Conservation (phyloP, 2,888 invertebrate species). For the Pheosia gnoma region DNA sequence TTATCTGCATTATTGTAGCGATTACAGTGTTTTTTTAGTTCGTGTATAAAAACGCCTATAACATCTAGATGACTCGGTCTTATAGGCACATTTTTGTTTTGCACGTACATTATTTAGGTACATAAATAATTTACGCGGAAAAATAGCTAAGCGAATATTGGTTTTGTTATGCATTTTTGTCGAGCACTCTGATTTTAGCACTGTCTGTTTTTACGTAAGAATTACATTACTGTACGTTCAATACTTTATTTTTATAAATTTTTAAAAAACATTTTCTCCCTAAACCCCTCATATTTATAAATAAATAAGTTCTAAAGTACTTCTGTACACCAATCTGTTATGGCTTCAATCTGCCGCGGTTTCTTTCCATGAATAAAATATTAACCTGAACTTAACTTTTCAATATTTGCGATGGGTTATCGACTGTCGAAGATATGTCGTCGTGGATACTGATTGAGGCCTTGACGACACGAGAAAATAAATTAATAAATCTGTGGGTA, state of each 20-base stretch:
- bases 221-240: no score
- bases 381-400: conserved; percentile 26
- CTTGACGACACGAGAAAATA: conserved; percentile 11
- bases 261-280: background rate
- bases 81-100: no score
- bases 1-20: conserved; percentile 40
- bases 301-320: conserved; percentile 25
- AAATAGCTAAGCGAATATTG: no score
- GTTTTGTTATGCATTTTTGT: no score
- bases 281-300: conserved; percentile 7
- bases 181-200: no score
- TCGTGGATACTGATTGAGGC: conserved; percentile 1
- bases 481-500: background rate
- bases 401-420: conserved; percentile 27
- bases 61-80: no score
- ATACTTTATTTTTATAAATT: background rate
- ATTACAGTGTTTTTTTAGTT: conserved; percentile 22
- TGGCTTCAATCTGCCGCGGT: conserved; percentile 22
- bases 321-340: conserved; percentile 29
- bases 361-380: conserved; percentile 40
- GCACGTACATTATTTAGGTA: no score
- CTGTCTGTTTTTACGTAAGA: no score
- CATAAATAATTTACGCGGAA: no score
- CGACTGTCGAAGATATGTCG: background rate
- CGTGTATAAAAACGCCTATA: no score